Percentiles rank a stretch among this genome's conserved stretches.
Evolutionary conservation across 2,888 invertebrate genomes (phyloP).

Genomic region (Leucophenga maculata): DNA sequence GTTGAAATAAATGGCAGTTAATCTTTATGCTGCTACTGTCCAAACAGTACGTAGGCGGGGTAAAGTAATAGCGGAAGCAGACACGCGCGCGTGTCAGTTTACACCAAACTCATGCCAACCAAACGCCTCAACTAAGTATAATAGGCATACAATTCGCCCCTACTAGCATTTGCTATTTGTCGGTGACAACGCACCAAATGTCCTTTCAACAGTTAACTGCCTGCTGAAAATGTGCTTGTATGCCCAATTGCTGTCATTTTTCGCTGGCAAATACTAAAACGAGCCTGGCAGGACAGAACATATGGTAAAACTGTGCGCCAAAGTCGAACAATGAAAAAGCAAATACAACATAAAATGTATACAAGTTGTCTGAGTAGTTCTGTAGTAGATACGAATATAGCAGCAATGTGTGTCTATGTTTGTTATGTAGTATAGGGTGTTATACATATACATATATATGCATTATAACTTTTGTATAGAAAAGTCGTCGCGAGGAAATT

Average conservation of each 20-base stretch:
- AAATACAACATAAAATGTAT: background rate
- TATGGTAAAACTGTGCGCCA: constrained; percentile 12
- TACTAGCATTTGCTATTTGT: too few relatives aligned
- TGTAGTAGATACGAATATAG: too few relatives aligned
- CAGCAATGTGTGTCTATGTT: too few relatives aligned
- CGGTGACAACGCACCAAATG: constrained; percentile 8
- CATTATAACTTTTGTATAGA: too few relatives aligned
- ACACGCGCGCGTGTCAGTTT: constrained; percentile 5
- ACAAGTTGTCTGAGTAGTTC: too few relatives aligned
- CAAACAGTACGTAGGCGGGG: background rate
- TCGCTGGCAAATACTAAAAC: background rate
- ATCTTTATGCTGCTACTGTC: background rate
- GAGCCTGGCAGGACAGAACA: constrained; percentile 1
- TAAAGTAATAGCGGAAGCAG: background rate
- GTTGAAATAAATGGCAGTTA: background rate
- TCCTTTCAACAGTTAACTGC: background rate
- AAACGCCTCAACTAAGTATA: too few relatives aligned
- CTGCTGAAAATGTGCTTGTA: background rate
- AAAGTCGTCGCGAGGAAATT: too few relatives aligned
- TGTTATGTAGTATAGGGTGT: too few relatives aligned
- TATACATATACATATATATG: too few relatives aligned
- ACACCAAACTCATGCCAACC: background rate
- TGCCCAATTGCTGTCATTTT: constrained; percentile 13
- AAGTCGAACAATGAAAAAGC: background rate
- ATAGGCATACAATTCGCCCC: too few relatives aligned